Evolutionary conservation across 2,888 invertebrate genomes (phyloP).

Genomic region (Ennomos fuscantarius): DNA sequence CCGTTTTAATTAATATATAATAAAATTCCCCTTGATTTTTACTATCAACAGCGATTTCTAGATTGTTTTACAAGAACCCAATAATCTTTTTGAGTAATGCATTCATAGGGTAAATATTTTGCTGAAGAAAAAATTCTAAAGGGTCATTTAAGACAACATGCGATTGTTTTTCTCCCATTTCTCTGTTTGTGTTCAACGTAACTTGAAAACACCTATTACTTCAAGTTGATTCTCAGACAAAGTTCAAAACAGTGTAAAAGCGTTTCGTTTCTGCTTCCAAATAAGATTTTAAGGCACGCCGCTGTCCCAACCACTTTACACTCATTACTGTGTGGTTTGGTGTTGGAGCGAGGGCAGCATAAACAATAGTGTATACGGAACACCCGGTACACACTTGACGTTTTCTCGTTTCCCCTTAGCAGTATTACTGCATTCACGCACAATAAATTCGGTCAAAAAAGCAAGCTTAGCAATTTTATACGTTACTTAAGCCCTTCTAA

Average conservation of each 20-base stretch:
- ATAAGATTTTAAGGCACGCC: slow-evolving; percentile 50
- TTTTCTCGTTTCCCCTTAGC: slow-evolving; percentile 12
- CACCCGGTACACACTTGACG: slow-evolving; percentile 9
- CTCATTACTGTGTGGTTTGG: slow-evolving; percentile 50
- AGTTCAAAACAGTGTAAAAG: slow-evolving; percentile 46
- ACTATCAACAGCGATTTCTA: no score
- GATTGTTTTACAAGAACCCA: no score
- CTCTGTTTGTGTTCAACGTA: background rate
- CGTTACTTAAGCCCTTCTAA: slow-evolving; percentile 6
- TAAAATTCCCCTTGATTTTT: no score
- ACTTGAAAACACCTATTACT: slow-evolving; percentile 29
- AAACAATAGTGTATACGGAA: slow-evolving; percentile 21
- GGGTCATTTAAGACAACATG: no score
- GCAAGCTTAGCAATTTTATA: slow-evolving; percentile 18
- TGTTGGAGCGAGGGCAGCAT: slow-evolving; percentile 40
- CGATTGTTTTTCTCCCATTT: no score
- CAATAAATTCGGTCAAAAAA: slow-evolving; percentile 23
- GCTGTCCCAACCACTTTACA: slow-evolving; percentile 49
- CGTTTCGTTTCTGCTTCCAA: slow-evolving; percentile 43
- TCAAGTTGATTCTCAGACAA: slow-evolving; percentile 26
- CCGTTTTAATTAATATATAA: no score
- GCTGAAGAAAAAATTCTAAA: no score
- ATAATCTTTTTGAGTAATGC: no score
- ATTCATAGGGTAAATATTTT: no score
- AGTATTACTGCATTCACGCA: slow-evolving; percentile 13